Percentiles rank a stretch among this genome's conserved stretches.
Conservation (phyloP, 2,113 vertebrate genomes). For the Cyrtonyx montezumae region DNA sequence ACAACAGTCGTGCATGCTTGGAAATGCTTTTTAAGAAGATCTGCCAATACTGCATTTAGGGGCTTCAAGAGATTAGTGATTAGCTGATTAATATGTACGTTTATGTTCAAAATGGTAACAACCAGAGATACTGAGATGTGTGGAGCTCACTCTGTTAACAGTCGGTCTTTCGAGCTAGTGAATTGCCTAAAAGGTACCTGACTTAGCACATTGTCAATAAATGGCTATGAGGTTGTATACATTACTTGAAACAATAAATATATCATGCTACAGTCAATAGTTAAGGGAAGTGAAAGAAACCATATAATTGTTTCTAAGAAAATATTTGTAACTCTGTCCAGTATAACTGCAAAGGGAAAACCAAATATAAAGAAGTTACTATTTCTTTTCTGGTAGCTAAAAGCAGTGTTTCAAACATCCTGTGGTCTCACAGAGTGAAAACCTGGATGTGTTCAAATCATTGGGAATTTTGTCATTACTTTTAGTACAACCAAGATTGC, state of each 20-base stretch:
- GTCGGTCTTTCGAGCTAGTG: not conserved
- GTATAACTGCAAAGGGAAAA: not conserved
- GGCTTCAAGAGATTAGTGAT: constrained; percentile 14
- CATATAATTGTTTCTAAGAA: not conserved
- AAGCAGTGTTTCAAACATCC: not conserved
- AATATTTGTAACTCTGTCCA: not conserved
- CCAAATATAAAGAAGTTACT: not conserved
- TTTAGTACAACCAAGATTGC: not conserved
- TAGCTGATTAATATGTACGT: constrained; percentile 43
- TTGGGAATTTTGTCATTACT: not conserved
- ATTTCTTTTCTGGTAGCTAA: not conserved
- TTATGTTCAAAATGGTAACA: constrained; percentile 5
- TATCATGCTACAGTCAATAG: not conserved
- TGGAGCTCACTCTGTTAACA: not conserved
- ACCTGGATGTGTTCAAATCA: not conserved
- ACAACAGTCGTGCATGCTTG: not conserved
- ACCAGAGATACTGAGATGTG: not conserved
- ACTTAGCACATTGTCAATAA: not conserved
- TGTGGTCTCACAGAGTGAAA: not conserved
- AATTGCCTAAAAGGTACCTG: not conserved
- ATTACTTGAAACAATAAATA: constrained; percentile 8
- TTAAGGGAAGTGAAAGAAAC: not conserved
- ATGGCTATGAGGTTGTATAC: not conserved
- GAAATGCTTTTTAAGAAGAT: constrained; percentile 13
- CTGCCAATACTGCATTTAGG: constrained; percentile 45